Base-by-base conservation (phyloP, 2,888 invertebrate genomes). In the Emmelina monodactyla region DNA sequence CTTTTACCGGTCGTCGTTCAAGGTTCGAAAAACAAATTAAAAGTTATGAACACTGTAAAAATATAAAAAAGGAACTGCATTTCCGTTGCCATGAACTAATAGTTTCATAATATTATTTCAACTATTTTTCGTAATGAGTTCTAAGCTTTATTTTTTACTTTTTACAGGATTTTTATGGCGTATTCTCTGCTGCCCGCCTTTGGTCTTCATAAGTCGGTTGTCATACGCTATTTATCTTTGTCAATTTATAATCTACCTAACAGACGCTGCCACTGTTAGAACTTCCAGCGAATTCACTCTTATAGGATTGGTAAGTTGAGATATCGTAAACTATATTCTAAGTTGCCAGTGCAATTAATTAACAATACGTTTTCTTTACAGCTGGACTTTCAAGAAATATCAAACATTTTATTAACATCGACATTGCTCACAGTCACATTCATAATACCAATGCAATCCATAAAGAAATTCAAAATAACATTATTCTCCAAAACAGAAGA, bases 211-310 rank as follows among this genome's bases (percentile, higher is more conserved):
- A 41, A 88, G 88, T 45, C 81, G 85, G 28, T 73, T 88, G 16
- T 85, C 88, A 1, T 88, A 87, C 46, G 84, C 87, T 0, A 67
- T 88, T 37, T 88, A 87, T 45, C 70, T 88, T 19, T 79, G 83
- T 19, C 87, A 85, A 55, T 88, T 87, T 50, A 69, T 85, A 13
- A 82, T 88, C 31, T 87, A 86, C 47, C 83, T 88, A 39, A 85
- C 86, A 42, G 84, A 83, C 33, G 82, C 85, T 14, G 88, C 84
- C 31, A 83, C 81, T n/a, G 76, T 82, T 1, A 83, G 83, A 50
- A 83, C 84, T 30, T 68, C 86, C 0, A 72, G 70, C 11, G 83
- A 84, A 58, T 87, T 87, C 56, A 79, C 82, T 25, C 35, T 84
- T 15, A 55, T 72, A 29, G 78, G 82, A 53, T 55, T 83, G 62